These are phyloP conservation scores for Tolypeutes matacus DNA, from an alignment of 2,797 vertebrate species.

Conservation along the genomic window DNA sequence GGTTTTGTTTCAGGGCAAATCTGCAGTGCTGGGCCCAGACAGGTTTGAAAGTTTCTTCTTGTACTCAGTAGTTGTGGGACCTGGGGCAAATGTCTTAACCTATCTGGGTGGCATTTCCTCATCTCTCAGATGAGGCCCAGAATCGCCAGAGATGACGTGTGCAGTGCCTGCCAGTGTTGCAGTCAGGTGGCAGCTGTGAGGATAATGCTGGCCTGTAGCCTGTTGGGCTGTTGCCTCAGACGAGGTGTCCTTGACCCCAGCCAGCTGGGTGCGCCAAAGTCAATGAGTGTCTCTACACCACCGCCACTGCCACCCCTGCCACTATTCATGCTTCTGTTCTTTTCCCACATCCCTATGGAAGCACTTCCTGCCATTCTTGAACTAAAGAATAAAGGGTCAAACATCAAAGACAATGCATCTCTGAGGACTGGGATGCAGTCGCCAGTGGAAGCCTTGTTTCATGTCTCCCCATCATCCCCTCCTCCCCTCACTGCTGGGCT, in stretches of 20 bases:
- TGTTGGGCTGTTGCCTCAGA: not conserved
- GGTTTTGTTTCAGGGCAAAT: conserved; percentile 46
- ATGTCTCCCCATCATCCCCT: not conserved
- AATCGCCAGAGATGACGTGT: not conserved
- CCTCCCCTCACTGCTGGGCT: not conserved
- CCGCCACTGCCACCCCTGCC: too few species aligned
- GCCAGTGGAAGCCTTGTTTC: not conserved
- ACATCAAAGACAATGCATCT: not conserved
- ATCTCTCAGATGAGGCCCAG: not conserved
- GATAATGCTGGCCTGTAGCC: not conserved
- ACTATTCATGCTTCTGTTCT: not conserved
- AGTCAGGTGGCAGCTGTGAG: not conserved
- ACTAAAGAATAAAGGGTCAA: conserved; percentile 53
- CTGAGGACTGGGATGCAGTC: not conserved
- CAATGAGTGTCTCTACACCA: not conserved
- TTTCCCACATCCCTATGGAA: not conserved
- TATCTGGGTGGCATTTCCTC: not conserved
- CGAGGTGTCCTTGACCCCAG: not conserved
- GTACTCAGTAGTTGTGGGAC: not conserved
- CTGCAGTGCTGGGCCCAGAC: not conserved
- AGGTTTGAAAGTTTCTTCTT: conserved; percentile 38
- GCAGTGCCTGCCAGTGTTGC: not conserved
- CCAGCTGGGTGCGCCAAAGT: not conserved
- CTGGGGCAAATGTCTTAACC: not conserved
- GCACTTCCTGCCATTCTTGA: conserved; percentile 30